Evolutionary conservation across 1,140 invertebrate genomes (phyloP).

Genomic region (Aphis craccivora): DNA sequence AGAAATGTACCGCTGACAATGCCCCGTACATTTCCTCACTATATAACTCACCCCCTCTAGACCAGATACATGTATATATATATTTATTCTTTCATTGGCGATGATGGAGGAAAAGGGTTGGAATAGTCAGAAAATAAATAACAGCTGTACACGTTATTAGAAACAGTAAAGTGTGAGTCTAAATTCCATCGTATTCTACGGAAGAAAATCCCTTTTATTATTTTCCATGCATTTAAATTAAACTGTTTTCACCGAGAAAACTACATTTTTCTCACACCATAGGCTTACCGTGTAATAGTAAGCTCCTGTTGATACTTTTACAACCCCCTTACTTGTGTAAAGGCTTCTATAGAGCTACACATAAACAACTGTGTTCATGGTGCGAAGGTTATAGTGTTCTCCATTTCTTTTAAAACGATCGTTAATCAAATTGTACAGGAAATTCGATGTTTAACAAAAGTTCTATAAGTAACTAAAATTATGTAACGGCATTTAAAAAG

Average conservation of each 20-base stretch:
- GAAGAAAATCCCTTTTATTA: slow-evolving; percentile 39
- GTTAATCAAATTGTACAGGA: background rate
- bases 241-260: slow-evolving; percentile 49
- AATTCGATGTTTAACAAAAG: background rate
- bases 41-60: background rate
- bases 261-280: slow-evolving; percentile 47
- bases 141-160: slow-evolving; percentile 38
- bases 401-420: background rate
- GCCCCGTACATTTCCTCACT: too few relatives aligned
- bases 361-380: slow-evolving; percentile 29
- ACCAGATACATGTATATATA: slow-evolving; percentile 4
- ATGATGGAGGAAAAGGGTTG: slow-evolving; percentile 12
- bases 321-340: background rate
- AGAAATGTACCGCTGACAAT: slow-evolving; percentile 4
- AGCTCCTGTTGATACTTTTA: slow-evolving; percentile 30
- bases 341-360: background rate
- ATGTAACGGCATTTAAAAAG: background rate
- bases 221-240: slow-evolving; percentile 57
- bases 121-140: slow-evolving; percentile 31
- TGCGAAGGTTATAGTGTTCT: background rate
- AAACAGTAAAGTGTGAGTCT: slow-evolving; percentile 35
- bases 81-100: background rate
- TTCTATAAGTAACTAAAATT: background rate
- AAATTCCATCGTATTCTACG: slow-evolving; percentile 23
- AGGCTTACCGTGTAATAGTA: slow-evolving; percentile 8